Percentiles rank a stretch among this genome's conserved stretches.
These are phyloP conservation scores for Antheraea pernyi DNA, from an alignment of 1,140 invertebrate species.

Conservation along the genomic window DNA sequence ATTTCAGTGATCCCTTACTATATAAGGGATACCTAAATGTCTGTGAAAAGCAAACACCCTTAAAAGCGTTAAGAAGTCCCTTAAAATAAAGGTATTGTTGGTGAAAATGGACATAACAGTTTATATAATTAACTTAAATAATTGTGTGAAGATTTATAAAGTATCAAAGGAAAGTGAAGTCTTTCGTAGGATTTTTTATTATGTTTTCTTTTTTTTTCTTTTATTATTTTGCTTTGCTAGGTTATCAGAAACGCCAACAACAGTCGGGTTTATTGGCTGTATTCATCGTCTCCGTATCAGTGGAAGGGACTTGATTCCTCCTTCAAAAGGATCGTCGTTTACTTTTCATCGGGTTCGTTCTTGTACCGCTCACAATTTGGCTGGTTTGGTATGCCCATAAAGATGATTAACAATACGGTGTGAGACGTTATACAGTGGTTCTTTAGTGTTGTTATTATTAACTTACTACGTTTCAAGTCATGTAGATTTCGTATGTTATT, in stretches of 20 bases:
- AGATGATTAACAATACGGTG: not conserved
- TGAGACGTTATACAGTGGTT: not conserved
- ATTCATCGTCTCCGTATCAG: slow-evolving; percentile 65
- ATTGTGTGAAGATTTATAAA: too few relatives aligned
- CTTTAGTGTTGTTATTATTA: not conserved
- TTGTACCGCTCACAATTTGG: slow-evolving; percentile 62
- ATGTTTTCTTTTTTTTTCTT: too few relatives aligned
- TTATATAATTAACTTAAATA: too few relatives aligned
- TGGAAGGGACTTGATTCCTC: slow-evolving; percentile 65
- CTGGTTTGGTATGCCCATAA: slow-evolving; percentile 52
- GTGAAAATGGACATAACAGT: too few relatives aligned
- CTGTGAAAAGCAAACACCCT: too few relatives aligned
- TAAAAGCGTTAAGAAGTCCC: too few relatives aligned
- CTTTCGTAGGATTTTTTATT: too few relatives aligned
- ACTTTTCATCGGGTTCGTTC: slow-evolving; percentile 50
- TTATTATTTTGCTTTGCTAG: slow-evolving; percentile 23
- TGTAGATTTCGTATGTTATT: not conserved
- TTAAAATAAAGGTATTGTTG: too few relatives aligned
- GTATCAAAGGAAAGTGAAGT: too few relatives aligned
- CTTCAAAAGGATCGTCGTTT: slow-evolving; percentile 46
- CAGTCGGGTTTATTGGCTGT: slow-evolving; percentile 64
- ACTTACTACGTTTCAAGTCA: not conserved
- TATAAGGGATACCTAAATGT: too few relatives aligned
- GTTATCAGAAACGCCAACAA: slow-evolving; percentile 42
- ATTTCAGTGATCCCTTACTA: too few relatives aligned